Evolutionary conservation across 2,113 vertebrate genomes (phyloP).

Genomic region (Cyprinus carpio): DNA sequence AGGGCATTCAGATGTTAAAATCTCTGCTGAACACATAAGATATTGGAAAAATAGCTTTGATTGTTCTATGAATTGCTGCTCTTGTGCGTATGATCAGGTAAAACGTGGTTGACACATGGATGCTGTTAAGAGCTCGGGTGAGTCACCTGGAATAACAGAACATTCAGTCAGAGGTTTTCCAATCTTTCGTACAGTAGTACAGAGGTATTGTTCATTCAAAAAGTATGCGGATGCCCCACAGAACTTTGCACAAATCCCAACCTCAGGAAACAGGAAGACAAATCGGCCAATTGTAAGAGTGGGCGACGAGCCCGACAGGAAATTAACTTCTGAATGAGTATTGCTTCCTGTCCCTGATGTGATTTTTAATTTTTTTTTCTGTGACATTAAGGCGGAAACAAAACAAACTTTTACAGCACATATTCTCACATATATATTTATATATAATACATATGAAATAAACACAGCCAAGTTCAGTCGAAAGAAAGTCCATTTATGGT

Average conservation of each 20-base stretch:
- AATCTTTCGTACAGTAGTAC: slow-evolving; percentile 11
- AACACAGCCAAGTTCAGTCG: slow-evolving; percentile 24
- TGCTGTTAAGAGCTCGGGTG: slow-evolving; percentile 45
- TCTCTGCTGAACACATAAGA: slow-evolving; percentile 28
- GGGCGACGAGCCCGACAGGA: slow-evolving; percentile 32
- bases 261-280: slow-evolving; percentile 46
- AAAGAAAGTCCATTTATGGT: slow-evolving; percentile 18
- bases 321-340: slow-evolving; percentile 11
- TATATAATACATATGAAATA: slow-evolving; percentile 9
- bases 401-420: slow-evolving; percentile 11
- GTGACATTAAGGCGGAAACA: slow-evolving; percentile 4
- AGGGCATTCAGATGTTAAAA: slow-evolving; percentile 31
- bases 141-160: slow-evolving; percentile 40
- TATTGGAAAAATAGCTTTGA: slow-evolving; percentile 46
- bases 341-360: slow-evolving; percentile 31
- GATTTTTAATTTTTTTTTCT: neutral
- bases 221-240: neutral
- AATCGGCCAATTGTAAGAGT: slow-evolving; percentile 15
- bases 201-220: slow-evolving; percentile 14
- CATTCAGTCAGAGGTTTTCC: slow-evolving; percentile 10
- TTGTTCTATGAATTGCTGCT: neutral
- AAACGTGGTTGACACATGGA: slow-evolving; percentile 7
- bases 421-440: neutral
- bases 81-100: neutral
- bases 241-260: slow-evolving; percentile 33